Evolutionary conservation across 2,797 vertebrate genomes (phyloP).

Genomic region (Xiphophorus birchmanni): DNA sequence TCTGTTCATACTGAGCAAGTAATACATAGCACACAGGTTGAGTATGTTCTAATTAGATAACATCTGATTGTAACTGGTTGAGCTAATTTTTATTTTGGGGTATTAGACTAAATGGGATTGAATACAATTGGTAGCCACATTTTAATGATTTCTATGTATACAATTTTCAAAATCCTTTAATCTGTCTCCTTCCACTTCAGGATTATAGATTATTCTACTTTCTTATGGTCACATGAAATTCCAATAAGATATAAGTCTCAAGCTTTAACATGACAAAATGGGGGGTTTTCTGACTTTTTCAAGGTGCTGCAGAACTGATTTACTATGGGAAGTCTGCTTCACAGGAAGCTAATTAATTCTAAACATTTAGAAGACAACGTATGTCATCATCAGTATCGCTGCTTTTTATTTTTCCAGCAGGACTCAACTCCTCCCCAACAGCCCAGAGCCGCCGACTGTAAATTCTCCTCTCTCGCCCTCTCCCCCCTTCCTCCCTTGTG

Average conservation of each 20-base stretch:
- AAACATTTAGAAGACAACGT: conserved; percentile 59
- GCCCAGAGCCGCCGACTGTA: conserved; percentile 63
- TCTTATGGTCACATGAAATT: background rate
- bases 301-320: background rate
- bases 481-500: conserved; percentile 78
- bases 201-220: background rate
- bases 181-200: background rate
- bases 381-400: conserved; percentile 78
- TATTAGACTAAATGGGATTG: background rate
- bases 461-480: conserved; percentile 48
- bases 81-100: background rate
- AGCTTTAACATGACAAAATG: background rate
- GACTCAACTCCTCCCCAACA: conserved; percentile 66
- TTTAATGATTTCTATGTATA: background rate
- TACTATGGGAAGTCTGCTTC: background rate
- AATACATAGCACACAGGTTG: background rate
- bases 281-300: background rate
- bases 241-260: background rate
- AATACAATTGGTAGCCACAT: background rate
- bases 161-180: background rate
- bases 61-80: background rate
- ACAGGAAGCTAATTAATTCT: conserved; percentile 73
- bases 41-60: background rate
- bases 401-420: conserved; percentile 49
- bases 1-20: background rate